These are phyloP conservation scores for Gobio gobio DNA, from an alignment of 2,113 vertebrate genomes.

Conservation along the genomic window DNA sequence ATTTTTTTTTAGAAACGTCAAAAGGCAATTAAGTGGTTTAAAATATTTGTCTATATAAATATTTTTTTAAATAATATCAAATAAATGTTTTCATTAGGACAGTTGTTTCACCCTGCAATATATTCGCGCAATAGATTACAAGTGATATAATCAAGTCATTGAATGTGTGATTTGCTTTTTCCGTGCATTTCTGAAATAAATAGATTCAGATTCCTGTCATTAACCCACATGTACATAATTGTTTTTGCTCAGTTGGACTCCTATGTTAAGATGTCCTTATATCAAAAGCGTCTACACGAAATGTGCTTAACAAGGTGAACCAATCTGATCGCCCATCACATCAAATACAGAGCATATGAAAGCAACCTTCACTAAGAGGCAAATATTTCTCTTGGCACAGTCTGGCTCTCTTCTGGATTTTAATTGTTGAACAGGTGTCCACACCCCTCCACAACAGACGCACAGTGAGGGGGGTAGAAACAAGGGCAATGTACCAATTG, in stretches of 20 bases:
- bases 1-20: not conserved
- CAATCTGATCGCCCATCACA: not conserved
- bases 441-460: constrained; percentile 40
- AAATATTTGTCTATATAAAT: no score
- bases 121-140: no score
- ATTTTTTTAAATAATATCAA: no score
- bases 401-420: constrained; percentile 47
- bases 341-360: constrained; percentile 37
- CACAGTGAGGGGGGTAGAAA: constrained; percentile 1
- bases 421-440: constrained; percentile 56
- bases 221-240: not conserved
- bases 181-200: not conserved
- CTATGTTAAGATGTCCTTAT: not conserved
- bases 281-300: not conserved
- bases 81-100: no score
- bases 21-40: no score
- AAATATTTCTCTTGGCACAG: constrained; percentile 59
- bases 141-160: no score
- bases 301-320: not conserved
- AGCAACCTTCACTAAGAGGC: constrained; percentile 49
- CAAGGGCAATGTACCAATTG: constrained; percentile 34
- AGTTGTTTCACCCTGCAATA: no score
- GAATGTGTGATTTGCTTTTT: not conserved
- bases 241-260: not conserved
- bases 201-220: not conserved